Percentiles rank a stretch among this genome's conserved stretches.
These are phyloP conservation scores for Synanthedon tipuliformis DNA, from an alignment of 2,888 invertebrate species.

Conservation along the genomic window DNA sequence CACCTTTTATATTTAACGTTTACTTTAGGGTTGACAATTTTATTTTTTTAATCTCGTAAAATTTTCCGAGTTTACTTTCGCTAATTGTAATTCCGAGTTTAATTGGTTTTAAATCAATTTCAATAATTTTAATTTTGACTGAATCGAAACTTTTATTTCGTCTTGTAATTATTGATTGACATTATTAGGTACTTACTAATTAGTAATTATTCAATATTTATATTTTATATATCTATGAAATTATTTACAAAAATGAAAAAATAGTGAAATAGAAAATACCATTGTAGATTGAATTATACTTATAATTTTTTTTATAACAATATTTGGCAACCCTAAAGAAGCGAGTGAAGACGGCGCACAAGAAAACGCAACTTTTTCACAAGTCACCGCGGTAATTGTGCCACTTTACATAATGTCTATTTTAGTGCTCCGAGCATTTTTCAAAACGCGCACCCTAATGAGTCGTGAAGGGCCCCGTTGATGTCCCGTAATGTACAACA, in stretches of 20 bases:
- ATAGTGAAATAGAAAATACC: too few relatives aligned
- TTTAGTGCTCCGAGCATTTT: constrained; percentile 59
- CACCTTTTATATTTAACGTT: constrained; percentile 29
- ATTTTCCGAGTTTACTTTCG: neutral
- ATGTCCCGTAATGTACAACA: constrained; percentile 39
- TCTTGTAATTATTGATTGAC: too few relatives aligned
- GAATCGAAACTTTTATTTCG: too few relatives aligned
- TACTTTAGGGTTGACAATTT: constrained; percentile 21
- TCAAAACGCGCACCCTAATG: constrained; percentile 51
- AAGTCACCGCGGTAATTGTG: constrained; percentile 59
- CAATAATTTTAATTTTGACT: too few relatives aligned
- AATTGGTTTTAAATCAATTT: neutral
- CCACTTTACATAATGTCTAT: constrained; percentile 68
- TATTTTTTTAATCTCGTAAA: neutral
- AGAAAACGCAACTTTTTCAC: constrained; percentile 32
- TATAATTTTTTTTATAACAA: too few relatives aligned
- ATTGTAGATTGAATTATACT: too few relatives aligned
- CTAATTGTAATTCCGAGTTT: too few relatives aligned
- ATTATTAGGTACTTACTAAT: too few relatives aligned
- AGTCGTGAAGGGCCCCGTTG: constrained; percentile 51
- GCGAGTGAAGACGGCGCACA: constrained; percentile 6
- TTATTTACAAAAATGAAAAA: too few relatives aligned
- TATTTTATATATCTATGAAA: too few relatives aligned
- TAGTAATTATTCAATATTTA: too few relatives aligned
- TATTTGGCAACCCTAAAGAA: constrained; percentile 8